Conservation (phyloP, 2,113 vertebrate species). For the Neodon shergylaensis region DNA sequence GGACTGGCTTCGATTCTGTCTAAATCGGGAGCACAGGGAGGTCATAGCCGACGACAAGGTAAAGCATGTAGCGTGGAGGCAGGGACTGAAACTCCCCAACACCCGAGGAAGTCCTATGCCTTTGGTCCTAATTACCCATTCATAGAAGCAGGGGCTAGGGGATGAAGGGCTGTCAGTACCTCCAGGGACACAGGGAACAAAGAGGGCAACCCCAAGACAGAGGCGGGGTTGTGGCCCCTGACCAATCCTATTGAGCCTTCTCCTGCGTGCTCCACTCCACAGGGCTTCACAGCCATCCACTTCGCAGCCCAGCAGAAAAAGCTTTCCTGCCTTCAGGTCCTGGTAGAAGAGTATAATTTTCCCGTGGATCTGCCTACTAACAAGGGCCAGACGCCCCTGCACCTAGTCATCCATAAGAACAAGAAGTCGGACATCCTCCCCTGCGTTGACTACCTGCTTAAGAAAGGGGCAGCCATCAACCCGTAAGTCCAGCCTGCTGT, state of each 20-base stretch:
- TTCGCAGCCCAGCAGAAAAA: constrained; percentile 70
- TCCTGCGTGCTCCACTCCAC: neutral
- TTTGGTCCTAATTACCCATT: neutral
- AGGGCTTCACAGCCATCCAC: constrained; percentile 84
- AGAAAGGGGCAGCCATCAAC: constrained; percentile 68
- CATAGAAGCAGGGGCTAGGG: neutral
- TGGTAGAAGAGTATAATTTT: constrained; percentile 79
- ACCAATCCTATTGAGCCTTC: neutral
- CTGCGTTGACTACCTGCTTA: constrained; percentile 81
- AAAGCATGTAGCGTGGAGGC: neutral
- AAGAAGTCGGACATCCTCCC: constrained; percentile 26
- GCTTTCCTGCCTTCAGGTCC: constrained; percentile 75
- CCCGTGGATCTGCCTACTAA: constrained; percentile 70
- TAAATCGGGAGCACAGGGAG: neutral
- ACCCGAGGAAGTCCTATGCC: neutral
- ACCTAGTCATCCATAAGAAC: constrained; percentile 74
- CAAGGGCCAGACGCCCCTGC: constrained; percentile 75
- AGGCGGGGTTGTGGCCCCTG: neutral
- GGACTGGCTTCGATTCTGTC: constrained; percentile 74
- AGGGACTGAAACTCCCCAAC: neutral
- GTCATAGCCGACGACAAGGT: constrained; percentile 59
- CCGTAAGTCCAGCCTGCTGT: constrained; percentile 68
- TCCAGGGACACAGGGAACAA: neutral
- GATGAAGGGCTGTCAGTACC: neutral
- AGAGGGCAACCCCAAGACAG: neutral